Evolutionary conservation across 2,113 vertebrate genomes (phyloP).

Genomic region (Gyps fulvus): DNA sequence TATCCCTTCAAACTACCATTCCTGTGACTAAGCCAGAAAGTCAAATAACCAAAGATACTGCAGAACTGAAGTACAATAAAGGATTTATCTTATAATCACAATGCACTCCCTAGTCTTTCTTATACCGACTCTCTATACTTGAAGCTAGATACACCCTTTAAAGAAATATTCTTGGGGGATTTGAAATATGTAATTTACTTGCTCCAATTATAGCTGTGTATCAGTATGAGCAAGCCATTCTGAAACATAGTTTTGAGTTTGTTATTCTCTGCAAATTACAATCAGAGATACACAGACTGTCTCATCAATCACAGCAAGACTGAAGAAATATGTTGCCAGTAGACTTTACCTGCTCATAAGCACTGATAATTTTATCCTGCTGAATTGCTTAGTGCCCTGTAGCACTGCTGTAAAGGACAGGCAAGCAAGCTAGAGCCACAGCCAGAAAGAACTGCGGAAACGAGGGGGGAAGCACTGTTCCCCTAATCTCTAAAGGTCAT

Average conservation of each 20-base stretch:
- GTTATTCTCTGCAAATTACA: not conserved
- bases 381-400: not conserved
- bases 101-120: not conserved
- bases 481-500: not conserved
- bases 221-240: not conserved
- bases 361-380: not conserved
- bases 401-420: not conserved
- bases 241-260: not conserved
- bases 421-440: not conserved
- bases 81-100: not conserved
- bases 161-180: not conserved
- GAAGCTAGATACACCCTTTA: not conserved
- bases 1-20: not conserved
- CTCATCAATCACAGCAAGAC: not conserved
- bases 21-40: not conserved
- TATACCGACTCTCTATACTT: not conserved
- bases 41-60: not conserved
- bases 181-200: not conserved
- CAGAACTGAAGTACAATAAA: not conserved
- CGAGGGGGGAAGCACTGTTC: not conserved
- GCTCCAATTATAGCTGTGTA: not conserved
- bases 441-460: not conserved
- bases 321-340: not conserved
- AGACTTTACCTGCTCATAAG: not conserved
- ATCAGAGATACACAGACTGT: not conserved